Evolutionary conservation across 1,140 invertebrate species (phyloP).

Genomic region (Spodoptera litura): DNA sequence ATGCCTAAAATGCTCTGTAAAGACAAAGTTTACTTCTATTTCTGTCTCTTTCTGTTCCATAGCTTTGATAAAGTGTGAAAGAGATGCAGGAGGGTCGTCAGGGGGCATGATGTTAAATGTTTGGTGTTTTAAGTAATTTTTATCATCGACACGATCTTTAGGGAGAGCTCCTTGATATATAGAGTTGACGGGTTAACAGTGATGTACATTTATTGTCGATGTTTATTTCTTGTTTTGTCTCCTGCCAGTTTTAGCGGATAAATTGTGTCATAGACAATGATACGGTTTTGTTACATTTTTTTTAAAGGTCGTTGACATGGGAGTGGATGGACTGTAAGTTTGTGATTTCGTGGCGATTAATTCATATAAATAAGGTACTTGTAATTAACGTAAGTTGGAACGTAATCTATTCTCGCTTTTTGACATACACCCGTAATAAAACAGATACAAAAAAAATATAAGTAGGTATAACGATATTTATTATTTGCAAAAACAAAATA

Average conservation of each 20-base stretch:
- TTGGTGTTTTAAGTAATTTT: constrained; percentile 86
- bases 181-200: constrained; percentile 75
- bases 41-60: constrained; percentile 59
- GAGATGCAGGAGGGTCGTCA: constrained; percentile 60
- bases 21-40: constrained; percentile 31
- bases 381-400: no score
- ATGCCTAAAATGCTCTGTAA: constrained; percentile 42
- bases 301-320: constrained; percentile 15
- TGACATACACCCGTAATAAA: no score
- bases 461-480: no score
- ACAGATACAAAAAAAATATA: no score
- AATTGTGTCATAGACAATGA: constrained; percentile 29
- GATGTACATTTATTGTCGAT: constrained; percentile 64
- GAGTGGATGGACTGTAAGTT: no score
- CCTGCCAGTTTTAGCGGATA: constrained; percentile 13
- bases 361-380: no score
- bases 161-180: constrained; percentile 81
- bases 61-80: constrained; percentile 54
- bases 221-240: constrained; percentile 35
- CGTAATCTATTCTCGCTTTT: no score
- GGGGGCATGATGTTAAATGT: constrained; percentile 81
- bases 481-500: no score
- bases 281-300: neutral
- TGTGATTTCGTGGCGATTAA: no score
- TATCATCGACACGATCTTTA: constrained; percentile 84